Evolutionary conservation across 1,140 invertebrate species (phyloP), one percentile per base, ranked within the genome.

Genomic region (Sinonovacula constricta): DNA sequence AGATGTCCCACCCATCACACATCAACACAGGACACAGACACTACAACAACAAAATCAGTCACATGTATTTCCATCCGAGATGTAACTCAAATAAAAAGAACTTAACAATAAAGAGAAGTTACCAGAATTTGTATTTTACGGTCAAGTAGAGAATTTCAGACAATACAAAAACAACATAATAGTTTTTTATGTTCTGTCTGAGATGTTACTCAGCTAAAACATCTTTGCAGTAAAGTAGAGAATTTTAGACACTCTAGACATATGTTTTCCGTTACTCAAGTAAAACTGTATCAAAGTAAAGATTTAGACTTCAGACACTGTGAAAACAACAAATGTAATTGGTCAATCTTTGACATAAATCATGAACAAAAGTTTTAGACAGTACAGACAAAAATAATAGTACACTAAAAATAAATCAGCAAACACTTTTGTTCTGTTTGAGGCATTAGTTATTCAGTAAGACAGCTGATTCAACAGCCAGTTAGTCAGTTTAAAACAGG

Each of bases 1-100:
- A 94, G 39, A 97, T 94, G 63, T 94, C 93, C 94, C 95, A 95
- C 45, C 94, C 95, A 81, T 94, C 90, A 83, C 94, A 95, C 15
- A 92, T 92, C 68, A 94, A 93, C n/a, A 95, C 89, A 18, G 94
- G 92, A 2, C 94, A 93, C 24, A 95, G 84, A 86, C 95, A 95
- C 94, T 88, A 72, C n/a, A n/a, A n/a, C n/a, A n/a, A n/a, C n/a
- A n/a, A n/a, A n/a, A n/a, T n/a, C n/a, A n/a, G n/a, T n/a, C n/a
- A 45, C 49, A 2, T n/a, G 24, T 3, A 14, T 0, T 53, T 53
- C 49, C 1, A 53, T n/a, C 18, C 4, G 18, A 53, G 24, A 3
- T 22, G 18, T n/a, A 53, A 3, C 49, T 53, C 49, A 53, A 53
- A 53, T 3, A n/a, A 5, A 0, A 22, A 18, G 2, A 1, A 53